Percentiles rank a stretch among this genome's conserved stretches.
These are phyloP conservation scores for Allygus modestus DNA, from an alignment of 2,888 invertebrate species.

Conservation along the genomic window DNA sequence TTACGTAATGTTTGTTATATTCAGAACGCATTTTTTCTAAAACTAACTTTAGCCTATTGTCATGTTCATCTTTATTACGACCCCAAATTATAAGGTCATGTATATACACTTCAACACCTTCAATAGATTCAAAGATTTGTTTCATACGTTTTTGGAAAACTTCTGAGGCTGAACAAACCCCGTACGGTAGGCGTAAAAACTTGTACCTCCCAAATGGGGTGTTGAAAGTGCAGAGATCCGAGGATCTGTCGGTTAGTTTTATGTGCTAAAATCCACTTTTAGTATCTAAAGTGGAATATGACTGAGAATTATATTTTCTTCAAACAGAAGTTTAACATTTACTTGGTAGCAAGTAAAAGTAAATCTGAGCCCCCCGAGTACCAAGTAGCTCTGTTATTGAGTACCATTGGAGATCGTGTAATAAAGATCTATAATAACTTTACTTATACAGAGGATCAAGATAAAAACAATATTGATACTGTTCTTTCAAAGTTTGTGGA, in stretches of 20 bases:
- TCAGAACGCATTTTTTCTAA: conserved; percentile 23
- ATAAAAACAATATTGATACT: too few relatives aligned
- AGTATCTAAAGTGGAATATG: conserved; percentile 65
- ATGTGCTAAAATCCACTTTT: conserved; percentile 66
- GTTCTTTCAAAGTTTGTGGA: too few relatives aligned
- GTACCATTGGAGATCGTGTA: too few relatives aligned
- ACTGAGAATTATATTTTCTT: too few relatives aligned
- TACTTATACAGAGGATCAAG: too few relatives aligned
- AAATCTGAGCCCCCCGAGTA: too few relatives aligned
- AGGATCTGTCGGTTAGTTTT: conserved; percentile 66
- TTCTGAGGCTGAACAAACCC: conserved; percentile 69
- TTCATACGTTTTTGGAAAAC: conserved; percentile 69
- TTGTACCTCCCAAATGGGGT: conserved; percentile 71
- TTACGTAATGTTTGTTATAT: conserved; percentile 67
- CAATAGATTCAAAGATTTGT: conserved; percentile 68
- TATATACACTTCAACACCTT: conserved; percentile 66
- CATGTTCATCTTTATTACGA: conserved; percentile 67
- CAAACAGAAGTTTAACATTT: too few relatives aligned
- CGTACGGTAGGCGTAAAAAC: conserved; percentile 67
- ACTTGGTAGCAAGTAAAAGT: too few relatives aligned
- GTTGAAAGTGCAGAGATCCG: conserved; percentile 70
- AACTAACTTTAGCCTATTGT: conserved; percentile 57
- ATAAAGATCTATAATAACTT: too few relatives aligned
- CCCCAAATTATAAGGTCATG: conserved; percentile 69
- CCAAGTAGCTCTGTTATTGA: too few relatives aligned